A percentile compares a stretch with the other conserved stretches of the same genome.
Conservation (phyloP, 2,888 invertebrate species). For the Clitarchus hookeri region DNA sequence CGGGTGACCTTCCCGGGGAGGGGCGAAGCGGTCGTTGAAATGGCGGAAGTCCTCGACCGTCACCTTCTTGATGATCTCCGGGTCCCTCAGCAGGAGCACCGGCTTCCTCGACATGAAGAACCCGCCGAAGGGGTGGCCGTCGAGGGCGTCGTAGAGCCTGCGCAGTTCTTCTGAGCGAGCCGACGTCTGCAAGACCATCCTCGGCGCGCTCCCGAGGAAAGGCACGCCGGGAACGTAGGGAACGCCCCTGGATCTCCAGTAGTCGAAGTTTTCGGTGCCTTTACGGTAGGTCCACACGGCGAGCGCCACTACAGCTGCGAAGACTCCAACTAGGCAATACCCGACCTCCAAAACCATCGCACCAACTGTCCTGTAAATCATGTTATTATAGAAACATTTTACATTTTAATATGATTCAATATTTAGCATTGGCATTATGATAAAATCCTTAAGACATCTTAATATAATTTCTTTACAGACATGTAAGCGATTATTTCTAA, state of each 20-base stretch:
- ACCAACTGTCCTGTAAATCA: neutral
- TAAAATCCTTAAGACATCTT: too few species aligned
- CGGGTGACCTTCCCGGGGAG: neutral
- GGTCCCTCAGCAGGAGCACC: conserved; percentile 29
- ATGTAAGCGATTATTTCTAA: too few species aligned
- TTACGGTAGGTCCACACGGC: neutral
- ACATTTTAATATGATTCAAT: too few species aligned
- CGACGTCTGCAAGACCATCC: neutral
- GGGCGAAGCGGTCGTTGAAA: conserved; percentile 3
- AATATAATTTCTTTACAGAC: too few species aligned
- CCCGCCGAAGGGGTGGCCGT: conserved; percentile 28
- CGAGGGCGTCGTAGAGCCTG: neutral
- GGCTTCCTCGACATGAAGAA: conserved; percentile 17
- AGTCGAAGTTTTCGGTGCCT: conserved; percentile 15
- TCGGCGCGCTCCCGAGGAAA: conserved; percentile 21
- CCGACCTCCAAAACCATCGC: neutral
- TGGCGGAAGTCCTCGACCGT: neutral
- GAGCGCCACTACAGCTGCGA: neutral
- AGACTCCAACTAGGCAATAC: neutral
- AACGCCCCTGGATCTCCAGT: conserved; percentile 21
- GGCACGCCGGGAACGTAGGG: neutral
- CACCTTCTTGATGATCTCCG: conserved; percentile 26
- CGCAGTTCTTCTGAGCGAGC: neutral
- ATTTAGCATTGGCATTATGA: too few species aligned
- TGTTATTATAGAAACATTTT: too few species aligned